Evolutionary conservation across 2,113 vertebrate species (phyloP).

Genomic region (Oreotrochilus melanogaster): DNA sequence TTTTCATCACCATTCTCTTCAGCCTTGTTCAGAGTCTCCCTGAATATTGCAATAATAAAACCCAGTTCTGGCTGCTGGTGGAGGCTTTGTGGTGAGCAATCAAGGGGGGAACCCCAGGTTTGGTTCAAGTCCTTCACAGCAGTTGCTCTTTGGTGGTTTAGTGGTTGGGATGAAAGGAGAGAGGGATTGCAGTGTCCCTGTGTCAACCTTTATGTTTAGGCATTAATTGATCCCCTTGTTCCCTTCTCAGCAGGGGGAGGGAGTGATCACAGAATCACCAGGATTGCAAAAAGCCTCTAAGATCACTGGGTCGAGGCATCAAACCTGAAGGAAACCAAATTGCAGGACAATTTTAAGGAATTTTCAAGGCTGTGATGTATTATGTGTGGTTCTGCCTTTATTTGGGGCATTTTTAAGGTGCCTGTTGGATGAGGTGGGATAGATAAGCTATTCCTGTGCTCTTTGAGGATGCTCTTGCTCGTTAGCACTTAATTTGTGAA

Average conservation of each 20-base stretch:
- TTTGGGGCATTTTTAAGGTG: not conserved
- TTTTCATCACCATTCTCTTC: not conserved
- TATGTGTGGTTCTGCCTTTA: not conserved
- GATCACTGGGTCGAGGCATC: too few species aligned
- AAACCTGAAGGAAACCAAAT: not conserved
- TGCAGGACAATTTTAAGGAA: not conserved
- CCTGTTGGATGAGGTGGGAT: not conserved
- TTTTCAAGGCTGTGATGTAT: not conserved
- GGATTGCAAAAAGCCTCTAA: too few species aligned
- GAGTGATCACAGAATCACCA: not conserved
- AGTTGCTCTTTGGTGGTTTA: not conserved
- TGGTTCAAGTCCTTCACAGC: not conserved
- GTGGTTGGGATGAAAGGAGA: not conserved
- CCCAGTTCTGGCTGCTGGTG: fast-evolving
- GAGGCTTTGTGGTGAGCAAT: not conserved
- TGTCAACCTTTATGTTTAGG: not conserved
- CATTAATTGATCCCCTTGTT: not conserved
- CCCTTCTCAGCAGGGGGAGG: not conserved
- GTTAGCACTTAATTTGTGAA: not conserved
- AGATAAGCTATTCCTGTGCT: not conserved
- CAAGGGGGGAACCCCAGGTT: not conserved
- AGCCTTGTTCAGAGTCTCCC: not conserved
- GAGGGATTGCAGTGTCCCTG: not conserved
- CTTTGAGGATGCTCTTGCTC: not conserved
- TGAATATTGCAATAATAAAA: not conserved